Conservation (phyloP, 1,140 invertebrate species). For the Pachypeltis micranthus region DNA sequence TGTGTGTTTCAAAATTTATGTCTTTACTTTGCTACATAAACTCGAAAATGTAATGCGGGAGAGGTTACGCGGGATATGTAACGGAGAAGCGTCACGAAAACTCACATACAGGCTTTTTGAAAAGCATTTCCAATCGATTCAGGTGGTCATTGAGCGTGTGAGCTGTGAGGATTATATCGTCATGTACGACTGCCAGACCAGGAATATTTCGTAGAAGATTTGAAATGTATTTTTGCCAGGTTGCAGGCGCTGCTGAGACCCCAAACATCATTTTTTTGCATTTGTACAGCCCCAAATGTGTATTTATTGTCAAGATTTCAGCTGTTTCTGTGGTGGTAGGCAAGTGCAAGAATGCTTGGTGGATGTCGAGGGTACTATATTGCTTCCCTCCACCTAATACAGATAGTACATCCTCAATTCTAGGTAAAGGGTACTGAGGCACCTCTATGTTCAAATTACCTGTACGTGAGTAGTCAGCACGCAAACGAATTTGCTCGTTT, state of each 20-base stretch:
- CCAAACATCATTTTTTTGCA: slow-evolving; percentile 30
- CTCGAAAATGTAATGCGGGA: no score
- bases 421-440: not conserved
- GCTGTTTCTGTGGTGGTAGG: slow-evolving; percentile 27
- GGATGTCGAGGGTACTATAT: slow-evolving; percentile 28
- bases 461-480: slow-evolving; percentile 38
- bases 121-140: not conserved
- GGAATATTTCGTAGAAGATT: no score
- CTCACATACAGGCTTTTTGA: no score
- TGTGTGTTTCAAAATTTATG: no score
- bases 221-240: slow-evolving; percentile 30
- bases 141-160: not conserved
- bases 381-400: slow-evolving; percentile 22
- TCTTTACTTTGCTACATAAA: no score
- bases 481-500: slow-evolving; percentile 32
- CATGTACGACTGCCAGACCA: not conserved
- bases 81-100: no score
- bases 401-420: slow-evolving; percentile 1
- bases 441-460: slow-evolving; percentile 20
- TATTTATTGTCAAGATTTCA: slow-evolving; percentile 27
- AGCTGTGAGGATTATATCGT: slow-evolving; percentile 6
- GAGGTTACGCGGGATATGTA: no score
- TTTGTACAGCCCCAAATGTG: slow-evolving; percentile 28
- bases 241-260: slow-evolving; percentile 25
- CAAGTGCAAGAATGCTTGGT: slow-evolving; percentile 28